Conservation (phyloP, 2,888 invertebrate genomes). For the Anthophora plumipes region DNA sequence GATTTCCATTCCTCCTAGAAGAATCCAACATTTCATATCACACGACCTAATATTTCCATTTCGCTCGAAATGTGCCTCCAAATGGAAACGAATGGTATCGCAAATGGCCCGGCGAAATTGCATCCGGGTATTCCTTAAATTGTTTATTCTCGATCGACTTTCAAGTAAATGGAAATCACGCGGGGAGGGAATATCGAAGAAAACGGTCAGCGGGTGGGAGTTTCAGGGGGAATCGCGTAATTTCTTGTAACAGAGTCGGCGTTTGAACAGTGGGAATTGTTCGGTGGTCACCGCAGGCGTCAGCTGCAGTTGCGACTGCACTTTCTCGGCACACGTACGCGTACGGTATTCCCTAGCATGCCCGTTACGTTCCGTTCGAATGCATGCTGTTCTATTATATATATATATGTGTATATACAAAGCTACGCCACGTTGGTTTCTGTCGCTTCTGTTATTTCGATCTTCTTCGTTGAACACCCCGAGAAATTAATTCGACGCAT, state of each 20-base stretch:
- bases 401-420: too few relatives aligned
- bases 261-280: slow-evolving; percentile 61
- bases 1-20: too few relatives aligned
- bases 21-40: too few relatives aligned
- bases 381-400: slow-evolving; percentile 16
- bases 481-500: neutral
- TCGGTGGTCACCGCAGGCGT: slow-evolving; percentile 49
- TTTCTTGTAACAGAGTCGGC: slow-evolving; percentile 40
- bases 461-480: neutral
- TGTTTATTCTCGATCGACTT: too few relatives aligned
- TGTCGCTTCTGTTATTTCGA: slow-evolving; percentile 13
- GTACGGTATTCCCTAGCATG: slow-evolving; percentile 66
- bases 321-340: slow-evolving; percentile 76
- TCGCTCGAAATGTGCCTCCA: too few relatives aligned
- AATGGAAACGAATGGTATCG: too few relatives aligned
- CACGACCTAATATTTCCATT: too few relatives aligned
- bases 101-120: too few relatives aligned
- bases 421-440: slow-evolving; percentile 8
- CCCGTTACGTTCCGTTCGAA: slow-evolving; percentile 52
- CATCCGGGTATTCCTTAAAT: too few relatives aligned
- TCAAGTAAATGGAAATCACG: neutral
- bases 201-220: neutral
- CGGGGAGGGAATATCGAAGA: neutral
- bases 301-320: slow-evolving; percentile 69
- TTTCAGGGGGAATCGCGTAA: slow-evolving; percentile 10